Percentiles rank a stretch among this genome's conserved stretches.
These are phyloP conservation scores for Allacma fusca DNA, from an alignment of 2,888 invertebrate species.

Conservation along the genomic window DNA sequence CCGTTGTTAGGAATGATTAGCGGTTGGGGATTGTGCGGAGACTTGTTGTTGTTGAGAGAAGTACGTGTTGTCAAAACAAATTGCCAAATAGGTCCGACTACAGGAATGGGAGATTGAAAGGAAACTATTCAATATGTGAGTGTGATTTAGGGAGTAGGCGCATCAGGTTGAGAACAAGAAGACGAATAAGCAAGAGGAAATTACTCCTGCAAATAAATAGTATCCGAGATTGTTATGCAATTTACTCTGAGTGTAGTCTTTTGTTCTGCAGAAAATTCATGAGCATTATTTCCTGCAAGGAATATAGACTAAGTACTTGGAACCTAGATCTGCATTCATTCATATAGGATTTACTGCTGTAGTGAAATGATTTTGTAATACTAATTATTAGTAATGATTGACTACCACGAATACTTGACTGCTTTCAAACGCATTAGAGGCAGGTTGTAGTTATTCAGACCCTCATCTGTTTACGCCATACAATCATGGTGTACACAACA, in stretches of 20 bases:
- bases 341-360: too few relatives aligned
- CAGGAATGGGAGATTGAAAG: neutral
- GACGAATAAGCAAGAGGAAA: neutral
- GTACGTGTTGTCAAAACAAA: neutral
- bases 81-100: neutral
- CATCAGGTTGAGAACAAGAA: neutral
- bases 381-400: too few relatives aligned
- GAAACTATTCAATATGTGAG: too few relatives aligned
- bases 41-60: neutral
- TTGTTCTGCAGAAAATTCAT: neutral
- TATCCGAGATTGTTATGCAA: neutral
- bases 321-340: too few relatives aligned
- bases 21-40: neutral
- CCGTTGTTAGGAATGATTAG: slow-evolving; percentile 6
- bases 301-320: too few relatives aligned
- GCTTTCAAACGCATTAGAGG: too few relatives aligned
- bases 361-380: too few relatives aligned
- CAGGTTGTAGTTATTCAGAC: too few relatives aligned
- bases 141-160: too few relatives aligned
- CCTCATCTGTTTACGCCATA: too few relatives aligned
- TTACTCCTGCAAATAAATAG: neutral
- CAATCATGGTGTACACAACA: too few relatives aligned
- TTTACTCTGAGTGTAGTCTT: neutral
- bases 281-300: neutral
- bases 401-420: too few relatives aligned